These are phyloP conservation scores for Cenopis cana DNA, from an alignment of 2,888 invertebrate genomes.

Conservation along the genomic window DNA sequence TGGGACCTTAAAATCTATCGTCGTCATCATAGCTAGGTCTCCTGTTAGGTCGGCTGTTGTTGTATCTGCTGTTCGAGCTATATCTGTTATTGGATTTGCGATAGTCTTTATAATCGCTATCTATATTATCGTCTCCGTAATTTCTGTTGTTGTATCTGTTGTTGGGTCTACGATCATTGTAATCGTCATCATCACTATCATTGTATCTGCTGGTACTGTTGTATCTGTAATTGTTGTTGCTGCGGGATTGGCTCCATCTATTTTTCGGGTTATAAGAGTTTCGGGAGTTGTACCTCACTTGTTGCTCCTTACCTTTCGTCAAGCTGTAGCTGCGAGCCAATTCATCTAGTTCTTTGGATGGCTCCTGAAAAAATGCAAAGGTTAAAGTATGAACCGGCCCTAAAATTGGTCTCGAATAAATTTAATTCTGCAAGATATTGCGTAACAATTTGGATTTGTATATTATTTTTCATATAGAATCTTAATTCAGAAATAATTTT, in stretches of 20 bases:
- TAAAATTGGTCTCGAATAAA: too few relatives aligned
- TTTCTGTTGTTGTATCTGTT: conserved; percentile 45
- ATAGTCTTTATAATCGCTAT: conserved; percentile 37
- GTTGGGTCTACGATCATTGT: conserved; percentile 40
- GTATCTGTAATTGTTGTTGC: conserved; percentile 45
- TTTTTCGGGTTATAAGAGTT: conserved; percentile 51
- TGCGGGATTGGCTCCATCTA: conserved; percentile 54
- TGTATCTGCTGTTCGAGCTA: conserved; percentile 46
- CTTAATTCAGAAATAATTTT: too few relatives aligned
- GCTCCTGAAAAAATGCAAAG: conserved; percentile 58
- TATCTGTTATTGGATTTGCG: conserved; percentile 45
- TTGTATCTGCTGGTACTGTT: conserved; percentile 46
- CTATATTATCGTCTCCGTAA: conserved; percentile 1
- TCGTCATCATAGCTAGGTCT: conserved; percentile 33
- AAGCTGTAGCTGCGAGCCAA: conserved; percentile 60
- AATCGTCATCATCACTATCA: conserved; percentile 27
- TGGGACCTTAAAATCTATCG: conserved; percentile 19
- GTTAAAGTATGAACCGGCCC: neutral
- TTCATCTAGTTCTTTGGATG: conserved; percentile 64
- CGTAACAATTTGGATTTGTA: too few relatives aligned
- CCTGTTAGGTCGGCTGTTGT: conserved; percentile 36
- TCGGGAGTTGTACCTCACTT: conserved; percentile 56
- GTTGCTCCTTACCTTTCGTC: conserved; percentile 57
- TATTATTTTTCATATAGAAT: too few relatives aligned
- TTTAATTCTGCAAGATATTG: too few relatives aligned